phyloP scores from a whole-genome alignment of 2,113 vertebrate genomes.

The Morone saxatilis region DNA sequence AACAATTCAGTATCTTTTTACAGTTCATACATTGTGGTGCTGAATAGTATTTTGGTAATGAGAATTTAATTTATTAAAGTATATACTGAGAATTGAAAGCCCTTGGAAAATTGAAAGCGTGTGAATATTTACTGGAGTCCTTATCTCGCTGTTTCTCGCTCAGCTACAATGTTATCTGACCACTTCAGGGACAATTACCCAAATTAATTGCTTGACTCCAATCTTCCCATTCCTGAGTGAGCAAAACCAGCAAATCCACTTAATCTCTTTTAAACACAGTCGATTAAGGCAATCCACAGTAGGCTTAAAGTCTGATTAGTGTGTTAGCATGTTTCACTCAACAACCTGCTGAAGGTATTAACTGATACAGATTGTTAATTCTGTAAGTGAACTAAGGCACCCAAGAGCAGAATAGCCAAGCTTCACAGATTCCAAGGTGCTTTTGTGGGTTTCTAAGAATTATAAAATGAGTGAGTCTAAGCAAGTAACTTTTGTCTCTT shows the following conservation, averaged over 20 bases:
- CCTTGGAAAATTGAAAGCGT: background rate
- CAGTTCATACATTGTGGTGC: background rate
- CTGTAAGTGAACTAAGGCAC: slow-evolving; percentile 40
- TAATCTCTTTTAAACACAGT: slow-evolving; percentile 78
- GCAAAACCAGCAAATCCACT: slow-evolving; percentile 74
- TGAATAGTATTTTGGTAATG: slow-evolving; percentile 1
- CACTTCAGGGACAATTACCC: slow-evolving; percentile 60
- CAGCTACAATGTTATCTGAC: slow-evolving; percentile 57
- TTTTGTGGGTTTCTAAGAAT: background rate
- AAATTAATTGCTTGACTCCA: slow-evolving; percentile 66
- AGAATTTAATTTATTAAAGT: slow-evolving; percentile 8
- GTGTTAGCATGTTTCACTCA: slow-evolving; percentile 64
- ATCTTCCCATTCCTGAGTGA: slow-evolving; percentile 63
- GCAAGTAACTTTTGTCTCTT: slow-evolving; percentile 12
- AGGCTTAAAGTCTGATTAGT: slow-evolving; percentile 76
- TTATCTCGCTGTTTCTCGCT: slow-evolving; percentile 32
- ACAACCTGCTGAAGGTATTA: slow-evolving; percentile 63
- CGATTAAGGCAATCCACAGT: slow-evolving; percentile 76
- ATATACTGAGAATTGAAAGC: background rate
- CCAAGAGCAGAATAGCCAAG: slow-evolving; percentile 1
- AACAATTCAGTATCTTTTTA: slow-evolving; percentile 1
- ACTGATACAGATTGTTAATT: slow-evolving; percentile 56
- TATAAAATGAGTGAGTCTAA: background rate
- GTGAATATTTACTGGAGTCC: slow-evolving; percentile 35
- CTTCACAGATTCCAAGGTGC: background rate